phyloP scores from a whole-genome alignment of 2,797 vertebrate genomes.

The Sebastolobus altivelis region DNA sequence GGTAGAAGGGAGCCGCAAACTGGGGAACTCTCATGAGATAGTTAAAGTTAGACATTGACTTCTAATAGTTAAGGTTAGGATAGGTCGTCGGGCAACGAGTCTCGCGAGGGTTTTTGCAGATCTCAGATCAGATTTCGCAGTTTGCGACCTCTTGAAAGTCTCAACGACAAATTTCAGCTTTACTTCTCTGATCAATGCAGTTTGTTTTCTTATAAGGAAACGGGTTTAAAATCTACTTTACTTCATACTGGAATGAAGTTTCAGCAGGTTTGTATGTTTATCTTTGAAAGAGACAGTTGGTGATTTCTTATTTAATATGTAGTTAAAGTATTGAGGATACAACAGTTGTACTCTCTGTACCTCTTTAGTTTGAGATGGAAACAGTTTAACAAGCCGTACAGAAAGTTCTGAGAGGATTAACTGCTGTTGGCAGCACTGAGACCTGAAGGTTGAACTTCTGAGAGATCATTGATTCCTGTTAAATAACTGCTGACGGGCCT shows the following conservation, averaged over 20 bases:
- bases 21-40: too few relatives aligned
- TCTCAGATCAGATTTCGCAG: too few relatives aligned
- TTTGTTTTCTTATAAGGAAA: too few relatives aligned
- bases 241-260: too few relatives aligned
- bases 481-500: not conserved
- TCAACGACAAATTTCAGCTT: not conserved
- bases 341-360: not conserved
- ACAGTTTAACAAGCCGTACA: not conserved
- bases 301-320: too few relatives aligned
- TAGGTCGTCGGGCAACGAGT: too few relatives aligned
- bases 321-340: not conserved
- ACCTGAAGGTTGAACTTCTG: not conserved
- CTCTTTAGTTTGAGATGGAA: not conserved
- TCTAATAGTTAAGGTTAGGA: too few relatives aligned
- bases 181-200: not conserved
- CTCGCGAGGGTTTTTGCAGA: too few relatives aligned
- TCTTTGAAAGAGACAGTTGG: not conserved
- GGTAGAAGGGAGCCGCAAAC: too few relatives aligned
- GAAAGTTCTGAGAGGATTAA: not conserved
- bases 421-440: not conserved
- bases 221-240: not conserved
- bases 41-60: too few relatives aligned
- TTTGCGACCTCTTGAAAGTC: not conserved
- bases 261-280: too few relatives aligned
- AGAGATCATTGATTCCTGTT: constrained; percentile 9